Percentiles rank a stretch among this genome's conserved stretches.
phyloP scores from a whole-genome alignment of 2,113 vertebrate species.

The Tricholaema leucomelas region DNA sequence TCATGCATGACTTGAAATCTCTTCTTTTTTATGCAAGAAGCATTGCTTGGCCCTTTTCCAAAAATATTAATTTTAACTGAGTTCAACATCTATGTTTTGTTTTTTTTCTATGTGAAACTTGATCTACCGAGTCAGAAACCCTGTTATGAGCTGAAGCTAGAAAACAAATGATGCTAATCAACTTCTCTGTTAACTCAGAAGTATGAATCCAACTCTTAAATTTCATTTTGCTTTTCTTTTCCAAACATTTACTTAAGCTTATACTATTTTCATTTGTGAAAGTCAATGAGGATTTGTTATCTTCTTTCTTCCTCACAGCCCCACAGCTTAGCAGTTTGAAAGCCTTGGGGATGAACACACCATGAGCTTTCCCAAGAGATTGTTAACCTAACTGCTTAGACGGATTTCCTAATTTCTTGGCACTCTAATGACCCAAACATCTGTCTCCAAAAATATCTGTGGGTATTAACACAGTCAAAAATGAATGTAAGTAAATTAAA shows the following conservation, averaged over 20 bases:
- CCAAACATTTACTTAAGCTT: background rate
- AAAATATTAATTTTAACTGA: background rate
- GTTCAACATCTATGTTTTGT: background rate
- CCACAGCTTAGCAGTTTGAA: background rate
- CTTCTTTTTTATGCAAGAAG: background rate
- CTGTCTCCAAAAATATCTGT: background rate
- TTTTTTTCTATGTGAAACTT: background rate
- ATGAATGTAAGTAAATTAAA: background rate
- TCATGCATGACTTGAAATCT: background rate
- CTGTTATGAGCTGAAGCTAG: background rate
- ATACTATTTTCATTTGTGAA: background rate
- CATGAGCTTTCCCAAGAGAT: background rate
- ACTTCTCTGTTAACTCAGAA: background rate
- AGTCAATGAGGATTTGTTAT: background rate
- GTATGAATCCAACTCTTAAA: background rate
- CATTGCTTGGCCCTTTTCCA: background rate
- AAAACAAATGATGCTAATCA: background rate
- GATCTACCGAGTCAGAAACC: background rate
- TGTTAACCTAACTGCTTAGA: background rate
- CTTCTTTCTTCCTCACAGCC: background rate
- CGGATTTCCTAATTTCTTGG: background rate
- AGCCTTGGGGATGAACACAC: background rate
- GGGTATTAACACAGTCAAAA: background rate
- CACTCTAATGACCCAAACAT: background rate
- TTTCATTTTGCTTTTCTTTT: background rate